phyloP scores from a whole-genome alignment of 2,888 invertebrate genomes.

The Pegoplata infirma region DNA sequence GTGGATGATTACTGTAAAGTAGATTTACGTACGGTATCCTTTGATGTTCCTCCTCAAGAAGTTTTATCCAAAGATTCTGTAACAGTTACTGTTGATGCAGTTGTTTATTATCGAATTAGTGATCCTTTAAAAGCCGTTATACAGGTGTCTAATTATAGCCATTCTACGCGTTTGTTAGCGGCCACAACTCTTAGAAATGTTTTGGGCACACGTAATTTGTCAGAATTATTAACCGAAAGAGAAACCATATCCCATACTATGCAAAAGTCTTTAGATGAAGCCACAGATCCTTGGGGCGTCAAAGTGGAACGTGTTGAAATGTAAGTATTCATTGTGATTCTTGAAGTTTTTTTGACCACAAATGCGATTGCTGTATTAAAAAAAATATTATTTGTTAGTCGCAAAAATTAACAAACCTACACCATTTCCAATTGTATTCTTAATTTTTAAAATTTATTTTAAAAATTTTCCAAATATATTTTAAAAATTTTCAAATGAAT shows the following conservation, averaged over 20 bases:
- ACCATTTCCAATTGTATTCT: no score
- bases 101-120: slow-evolving; percentile 89
- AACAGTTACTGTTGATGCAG: slow-evolving; percentile 95
- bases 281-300: slow-evolving; percentile 92
- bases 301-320: slow-evolving; percentile 97
- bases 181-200: slow-evolving; percentile 93
- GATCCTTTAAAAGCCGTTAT: slow-evolving; percentile 88
- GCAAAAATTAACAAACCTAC: no score
- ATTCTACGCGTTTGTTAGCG: slow-evolving; percentile 89
- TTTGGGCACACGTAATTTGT: slow-evolving; percentile 92
- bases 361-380: no score
- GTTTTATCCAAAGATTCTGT: slow-evolving; percentile 96
- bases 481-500: no score
- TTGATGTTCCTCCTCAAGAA: slow-evolving; percentile 98
- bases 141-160: slow-evolving; percentile 87
- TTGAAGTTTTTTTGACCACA: no score
- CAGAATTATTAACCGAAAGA: slow-evolving; percentile 94
- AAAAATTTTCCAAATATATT: no score
- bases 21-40: slow-evolving; percentile 94
- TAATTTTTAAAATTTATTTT: no score
- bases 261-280: slow-evolving; percentile 86
- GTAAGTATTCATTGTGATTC: no score
- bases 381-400: no score
- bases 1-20: slow-evolving; percentile 95
- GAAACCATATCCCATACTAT: slow-evolving; percentile 94